Base-by-base conservation (phyloP, 2,113 vertebrate genomes). In the Anoura caudifer region DNA sequence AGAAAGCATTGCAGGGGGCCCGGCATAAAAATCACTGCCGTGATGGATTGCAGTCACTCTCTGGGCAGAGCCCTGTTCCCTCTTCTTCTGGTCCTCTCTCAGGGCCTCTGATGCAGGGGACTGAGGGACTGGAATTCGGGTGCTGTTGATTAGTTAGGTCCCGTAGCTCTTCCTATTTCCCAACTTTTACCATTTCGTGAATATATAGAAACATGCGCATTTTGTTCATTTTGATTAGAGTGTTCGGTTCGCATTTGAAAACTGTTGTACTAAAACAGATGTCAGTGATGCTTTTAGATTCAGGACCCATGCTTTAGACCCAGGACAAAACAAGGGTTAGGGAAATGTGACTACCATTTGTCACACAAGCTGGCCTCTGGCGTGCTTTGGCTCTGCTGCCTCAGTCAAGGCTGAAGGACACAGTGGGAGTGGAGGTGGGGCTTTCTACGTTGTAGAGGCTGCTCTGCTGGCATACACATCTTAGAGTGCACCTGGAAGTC, bases 161-260 rank as follows among this genome's bases (percentile, higher is more conserved):
- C 16, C 90, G 7, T 69, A 73, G 36, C 17, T 80, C 33, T 63
- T 79, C 24, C 10, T 4, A 24, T 41, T 87, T 84, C 70, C 28
- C 16, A 26, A 3, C 50, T 82, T 85, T 90, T 67, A 38, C 3
- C 11, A 47, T 79, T 84, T 92, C 3, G 16, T 83, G 45, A 82
- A 38, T 82, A 31, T 63, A 63, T 63, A 54, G 45, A 19, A n/a
- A 76, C 8, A 41, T 19, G 20, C 36, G 26, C 4, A 45, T 80
- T 97, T 85, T 59, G 36, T 41, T 92, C 22, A 41, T 45, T 79
- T 95, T 47, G 20, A 24, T 90, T 90, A 52, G 31, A 90, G 28
- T 88, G 33, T 85, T 85, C 76, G 59, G 56, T 38, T 92, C 92
- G 43, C 7, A 20, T 92, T 69, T 92, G 73, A 61, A 79, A 96